Evolutionary conservation across 2,113 vertebrate genomes (phyloP).

Genomic region (Heloderma charlesbogerti): DNA sequence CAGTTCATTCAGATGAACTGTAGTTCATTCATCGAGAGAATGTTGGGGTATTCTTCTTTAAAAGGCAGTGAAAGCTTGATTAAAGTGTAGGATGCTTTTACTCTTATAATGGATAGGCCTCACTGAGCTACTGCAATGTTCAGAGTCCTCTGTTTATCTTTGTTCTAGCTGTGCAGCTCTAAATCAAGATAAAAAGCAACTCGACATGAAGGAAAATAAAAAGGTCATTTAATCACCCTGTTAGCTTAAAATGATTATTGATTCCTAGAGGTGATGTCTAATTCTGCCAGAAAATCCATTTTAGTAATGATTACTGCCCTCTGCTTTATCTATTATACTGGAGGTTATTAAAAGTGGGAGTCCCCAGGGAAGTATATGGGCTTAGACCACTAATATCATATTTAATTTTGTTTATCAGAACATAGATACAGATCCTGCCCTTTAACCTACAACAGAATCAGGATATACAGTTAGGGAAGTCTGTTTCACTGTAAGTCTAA

Average conservation of each 20-base stretch:
- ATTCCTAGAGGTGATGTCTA: constrained; percentile 81
- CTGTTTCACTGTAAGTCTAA: constrained; percentile 58
- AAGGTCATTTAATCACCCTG: constrained; percentile 82
- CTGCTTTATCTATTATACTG: constrained; percentile 78
- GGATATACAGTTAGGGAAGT: constrained; percentile 54
- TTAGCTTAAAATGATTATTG: constrained; percentile 85
- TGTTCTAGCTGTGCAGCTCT: constrained; percentile 71
- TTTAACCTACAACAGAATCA: constrained; percentile 65
- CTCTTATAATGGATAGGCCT: constrained; percentile 57
- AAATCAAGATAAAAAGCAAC: constrained; percentile 83
- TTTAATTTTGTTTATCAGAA: constrained; percentile 75
- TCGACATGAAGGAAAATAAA: constrained; percentile 80
- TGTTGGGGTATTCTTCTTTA: constrained; percentile 54
- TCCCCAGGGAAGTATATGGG: constrained; percentile 71
- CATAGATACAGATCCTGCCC: constrained; percentile 59
- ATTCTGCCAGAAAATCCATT: constrained; percentile 85
- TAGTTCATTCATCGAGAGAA: constrained; percentile 16
- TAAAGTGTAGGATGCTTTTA: constrained; percentile 67
- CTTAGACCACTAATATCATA: constrained; percentile 73
- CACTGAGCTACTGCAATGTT: constrained; percentile 52
- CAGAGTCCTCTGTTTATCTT: constrained; percentile 77
- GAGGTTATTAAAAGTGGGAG: constrained; percentile 79
- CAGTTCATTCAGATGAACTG: constrained; percentile 57
- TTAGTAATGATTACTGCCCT: constrained; percentile 79
- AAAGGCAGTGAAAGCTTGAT: constrained; percentile 65